Conservation (phyloP, 2,888 invertebrate species). For the Brachyopa scutellaris region DNA sequence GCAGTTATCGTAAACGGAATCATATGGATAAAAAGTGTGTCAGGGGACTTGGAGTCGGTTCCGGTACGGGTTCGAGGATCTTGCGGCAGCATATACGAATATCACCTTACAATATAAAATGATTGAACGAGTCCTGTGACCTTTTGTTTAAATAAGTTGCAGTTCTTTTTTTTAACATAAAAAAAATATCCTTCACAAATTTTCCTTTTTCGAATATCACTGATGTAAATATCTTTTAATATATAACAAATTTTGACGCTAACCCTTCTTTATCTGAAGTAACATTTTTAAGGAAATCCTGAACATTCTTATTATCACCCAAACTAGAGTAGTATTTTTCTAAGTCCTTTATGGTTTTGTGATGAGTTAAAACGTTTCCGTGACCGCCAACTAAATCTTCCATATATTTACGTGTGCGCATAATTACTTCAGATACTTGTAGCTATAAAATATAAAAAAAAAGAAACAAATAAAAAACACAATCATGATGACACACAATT, state of each 20-base stretch:
- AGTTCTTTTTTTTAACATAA: not conserved
- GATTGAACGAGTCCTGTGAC: too few relatives aligned
- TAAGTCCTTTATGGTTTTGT: conserved; percentile 93
- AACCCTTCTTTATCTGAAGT: conserved; percentile 97
- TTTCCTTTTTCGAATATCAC: not conserved
- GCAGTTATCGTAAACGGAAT: too few relatives aligned
- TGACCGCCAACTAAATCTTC: conserved; percentile 93
- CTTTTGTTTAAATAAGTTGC: conserved; percentile 27
- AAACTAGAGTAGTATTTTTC: conserved; percentile 91
- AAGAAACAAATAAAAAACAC: conserved; percentile 26
- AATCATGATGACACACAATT: not conserved
- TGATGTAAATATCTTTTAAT: not conserved
- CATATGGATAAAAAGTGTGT: too few relatives aligned
- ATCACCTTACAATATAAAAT: not conserved
- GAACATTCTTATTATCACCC: conserved; percentile 89
- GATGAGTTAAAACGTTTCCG: conserved; percentile 93
- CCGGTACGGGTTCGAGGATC: too few relatives aligned
- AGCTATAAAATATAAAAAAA: conserved; percentile 84
- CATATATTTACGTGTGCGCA: conserved; percentile 97
- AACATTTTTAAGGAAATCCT: conserved; percentile 94
- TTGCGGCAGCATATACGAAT: too few relatives aligned
- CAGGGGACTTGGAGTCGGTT: too few relatives aligned
- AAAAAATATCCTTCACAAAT: conserved; percentile 13
- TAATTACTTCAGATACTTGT: conserved; percentile 98
- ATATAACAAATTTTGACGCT: conserved; percentile 76